These are phyloP conservation scores for Dipus sagitta DNA, from an alignment of 2,797 vertebrate genomes.

Conservation along the genomic window DNA sequence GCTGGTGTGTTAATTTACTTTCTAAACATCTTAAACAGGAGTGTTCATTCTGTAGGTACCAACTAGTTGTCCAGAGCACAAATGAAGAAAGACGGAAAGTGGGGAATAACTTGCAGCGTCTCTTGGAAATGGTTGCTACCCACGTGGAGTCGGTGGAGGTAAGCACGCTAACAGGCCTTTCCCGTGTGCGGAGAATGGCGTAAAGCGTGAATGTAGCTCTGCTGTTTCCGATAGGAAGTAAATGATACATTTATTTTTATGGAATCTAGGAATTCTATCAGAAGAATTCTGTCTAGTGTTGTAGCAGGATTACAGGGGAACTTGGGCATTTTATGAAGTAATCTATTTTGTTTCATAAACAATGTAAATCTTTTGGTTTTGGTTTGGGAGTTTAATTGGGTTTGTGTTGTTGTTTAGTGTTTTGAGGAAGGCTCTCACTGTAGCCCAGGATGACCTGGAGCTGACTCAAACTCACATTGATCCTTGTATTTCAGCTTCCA, in stretches of 20 bases:
- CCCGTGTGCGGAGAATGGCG: conserved; percentile 9
- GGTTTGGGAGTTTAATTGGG: too few relatives aligned
- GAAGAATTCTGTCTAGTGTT: neutral
- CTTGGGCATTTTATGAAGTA: conserved; percentile 43
- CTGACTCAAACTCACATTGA: too few relatives aligned
- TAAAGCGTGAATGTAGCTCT: conserved; percentile 21
- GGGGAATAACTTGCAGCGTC: conserved; percentile 85
- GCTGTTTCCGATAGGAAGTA: conserved; percentile 22
- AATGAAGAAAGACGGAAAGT: conserved; percentile 88
- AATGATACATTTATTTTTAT: conserved; percentile 48
- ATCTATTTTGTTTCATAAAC: neutral
- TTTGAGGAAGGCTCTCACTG: too few relatives aligned
- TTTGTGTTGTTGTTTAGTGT: too few relatives aligned
- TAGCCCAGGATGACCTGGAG: too few relatives aligned
- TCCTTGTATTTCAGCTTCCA: too few relatives aligned
- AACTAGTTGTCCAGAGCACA: conserved; percentile 87
- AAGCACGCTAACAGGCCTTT: conserved; percentile 52
- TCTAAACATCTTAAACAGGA: conserved; percentile 28
- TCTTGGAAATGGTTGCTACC: conserved; percentile 86
- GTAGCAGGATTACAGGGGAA: neutral
- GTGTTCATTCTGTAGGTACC: conserved; percentile 83
- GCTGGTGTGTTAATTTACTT: neutral
- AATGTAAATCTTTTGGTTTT: neutral
- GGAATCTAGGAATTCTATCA: conserved; percentile 44
- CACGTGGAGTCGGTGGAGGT: conserved; percentile 88